phyloP scores from a whole-genome alignment of 2,113 vertebrate genomes.

The Furnarius figulus region DNA sequence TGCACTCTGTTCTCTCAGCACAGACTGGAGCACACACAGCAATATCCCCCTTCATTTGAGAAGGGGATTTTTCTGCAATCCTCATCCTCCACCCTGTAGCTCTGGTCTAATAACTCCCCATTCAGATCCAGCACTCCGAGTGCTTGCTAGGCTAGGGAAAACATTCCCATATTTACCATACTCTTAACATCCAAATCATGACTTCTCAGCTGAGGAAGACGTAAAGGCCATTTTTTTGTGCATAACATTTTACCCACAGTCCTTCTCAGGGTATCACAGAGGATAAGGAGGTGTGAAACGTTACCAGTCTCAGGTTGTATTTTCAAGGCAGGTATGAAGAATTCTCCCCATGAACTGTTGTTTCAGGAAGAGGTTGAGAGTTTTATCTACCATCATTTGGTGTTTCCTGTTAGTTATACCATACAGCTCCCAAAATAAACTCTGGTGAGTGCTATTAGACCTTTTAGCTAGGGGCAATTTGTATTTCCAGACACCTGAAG shows the following conservation, averaged over 20 bases:
- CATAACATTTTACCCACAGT: background rate
- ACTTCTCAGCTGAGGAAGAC: background rate
- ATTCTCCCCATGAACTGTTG: background rate
- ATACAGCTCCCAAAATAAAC: constrained; percentile 49
- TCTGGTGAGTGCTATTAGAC: background rate
- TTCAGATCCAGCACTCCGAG: background rate
- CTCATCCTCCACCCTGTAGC: background rate
- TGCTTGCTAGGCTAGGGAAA: background rate
- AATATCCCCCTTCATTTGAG: background rate
- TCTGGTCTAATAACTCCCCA: background rate
- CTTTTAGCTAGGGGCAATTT: constrained; percentile 21
- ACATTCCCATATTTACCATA: background rate
- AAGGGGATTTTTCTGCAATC: background rate
- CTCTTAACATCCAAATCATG: background rate
- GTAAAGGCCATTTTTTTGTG: background rate
- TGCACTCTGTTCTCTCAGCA: background rate
- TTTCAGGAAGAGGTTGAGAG: constrained; percentile 34
- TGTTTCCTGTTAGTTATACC: background rate
- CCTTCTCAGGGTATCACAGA: background rate
- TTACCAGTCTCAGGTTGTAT: background rate
- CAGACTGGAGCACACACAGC: background rate
- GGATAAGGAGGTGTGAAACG: background rate
- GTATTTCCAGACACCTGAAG: constrained; percentile 15
- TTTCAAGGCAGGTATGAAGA: constrained; percentile 12
- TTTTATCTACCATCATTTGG: background rate